Conservation (phyloP, 2,888 invertebrate species). For the Leptopterna dolabrata region DNA sequence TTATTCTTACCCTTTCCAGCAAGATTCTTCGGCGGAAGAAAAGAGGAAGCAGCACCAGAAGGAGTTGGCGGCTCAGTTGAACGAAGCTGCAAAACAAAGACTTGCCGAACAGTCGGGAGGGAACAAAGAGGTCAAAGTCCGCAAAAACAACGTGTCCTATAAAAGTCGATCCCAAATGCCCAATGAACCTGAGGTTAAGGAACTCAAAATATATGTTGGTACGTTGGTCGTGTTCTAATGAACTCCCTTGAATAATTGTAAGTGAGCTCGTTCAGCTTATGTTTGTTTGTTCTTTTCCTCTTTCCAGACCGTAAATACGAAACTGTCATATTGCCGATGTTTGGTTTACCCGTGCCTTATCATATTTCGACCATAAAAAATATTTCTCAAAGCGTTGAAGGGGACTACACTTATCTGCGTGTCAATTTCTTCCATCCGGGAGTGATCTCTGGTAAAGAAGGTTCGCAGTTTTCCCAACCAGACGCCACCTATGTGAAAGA, state of each 20-base stretch:
- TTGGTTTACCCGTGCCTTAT: conserved; percentile 95
- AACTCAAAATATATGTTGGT: conserved; percentile 95
- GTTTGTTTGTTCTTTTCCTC: no score
- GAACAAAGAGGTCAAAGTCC: conserved; percentile 86
- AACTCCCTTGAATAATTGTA: no score
- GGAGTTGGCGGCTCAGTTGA: conserved; percentile 89
- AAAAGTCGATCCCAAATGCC: conserved; percentile 94
- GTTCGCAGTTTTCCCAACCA: conserved; percentile 90
- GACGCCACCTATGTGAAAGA: conserved; percentile 98
- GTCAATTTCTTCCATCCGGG: conserved; percentile 99
- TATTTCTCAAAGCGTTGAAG: conserved; percentile 97
- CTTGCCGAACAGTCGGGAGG: conserved; percentile 83
- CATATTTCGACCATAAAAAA: conserved; percentile 99
- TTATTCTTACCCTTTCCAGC: no score
- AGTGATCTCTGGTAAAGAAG: conserved; percentile 91
- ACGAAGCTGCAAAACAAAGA: conserved; percentile 92
- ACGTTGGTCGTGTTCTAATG: conserved; percentile 66
- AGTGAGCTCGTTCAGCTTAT: no score
- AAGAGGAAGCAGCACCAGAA: conserved; percentile 97
- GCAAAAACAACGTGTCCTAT: conserved; percentile 96
- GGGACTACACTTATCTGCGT: conserved; percentile 97
- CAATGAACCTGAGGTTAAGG: conserved; percentile 90
- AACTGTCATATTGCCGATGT: conserved; percentile 97
- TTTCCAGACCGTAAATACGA: conserved; percentile 92
- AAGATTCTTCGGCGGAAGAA: conserved; percentile 85